Conservation (phyloP, 2,888 invertebrate genomes). For the Agonopterix arenella region DNA sequence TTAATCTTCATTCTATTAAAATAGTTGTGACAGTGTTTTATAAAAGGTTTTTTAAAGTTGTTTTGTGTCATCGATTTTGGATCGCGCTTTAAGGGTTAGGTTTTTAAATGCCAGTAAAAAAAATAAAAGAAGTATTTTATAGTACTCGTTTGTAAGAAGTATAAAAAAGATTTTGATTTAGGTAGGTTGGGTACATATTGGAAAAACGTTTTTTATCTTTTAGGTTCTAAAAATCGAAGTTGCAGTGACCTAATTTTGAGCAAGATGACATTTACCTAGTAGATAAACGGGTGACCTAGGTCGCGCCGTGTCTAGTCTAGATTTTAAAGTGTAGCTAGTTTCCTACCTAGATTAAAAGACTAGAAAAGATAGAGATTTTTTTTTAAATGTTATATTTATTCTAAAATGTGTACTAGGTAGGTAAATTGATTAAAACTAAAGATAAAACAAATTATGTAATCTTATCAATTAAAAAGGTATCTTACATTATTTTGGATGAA, state of each 20-base stretch:
- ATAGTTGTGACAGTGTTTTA: background rate
- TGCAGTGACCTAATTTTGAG: slow-evolving; percentile 44
- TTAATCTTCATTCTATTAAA: too few species aligned
- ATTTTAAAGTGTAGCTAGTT: too few species aligned
- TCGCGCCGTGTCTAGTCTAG: slow-evolving; percentile 22
- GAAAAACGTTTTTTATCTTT: background rate
- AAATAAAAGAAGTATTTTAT: background rate
- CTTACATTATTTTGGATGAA: too few species aligned
- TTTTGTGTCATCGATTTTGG: background rate
- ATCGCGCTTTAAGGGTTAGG: background rate
- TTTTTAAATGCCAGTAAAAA: background rate
- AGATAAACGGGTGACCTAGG: slow-evolving; percentile 44
- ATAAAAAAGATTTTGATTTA: too few species aligned
- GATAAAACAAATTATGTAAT: too few species aligned
- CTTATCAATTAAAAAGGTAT: too few species aligned
- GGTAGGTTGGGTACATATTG: too few species aligned
- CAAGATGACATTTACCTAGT: slow-evolving; percentile 41
- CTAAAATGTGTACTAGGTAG: too few species aligned
- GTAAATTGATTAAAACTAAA: too few species aligned
- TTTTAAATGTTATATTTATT: too few species aligned
- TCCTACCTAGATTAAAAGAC: too few species aligned
- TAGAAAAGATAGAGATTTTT: too few species aligned
- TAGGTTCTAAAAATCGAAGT: slow-evolving; percentile 18
- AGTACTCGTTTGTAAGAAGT: background rate
- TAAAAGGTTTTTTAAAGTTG: slow-evolving; percentile 1